Evolutionary conservation across 2,797 vertebrate species (phyloP).

Genomic region (Buceros bicornis): DNA sequence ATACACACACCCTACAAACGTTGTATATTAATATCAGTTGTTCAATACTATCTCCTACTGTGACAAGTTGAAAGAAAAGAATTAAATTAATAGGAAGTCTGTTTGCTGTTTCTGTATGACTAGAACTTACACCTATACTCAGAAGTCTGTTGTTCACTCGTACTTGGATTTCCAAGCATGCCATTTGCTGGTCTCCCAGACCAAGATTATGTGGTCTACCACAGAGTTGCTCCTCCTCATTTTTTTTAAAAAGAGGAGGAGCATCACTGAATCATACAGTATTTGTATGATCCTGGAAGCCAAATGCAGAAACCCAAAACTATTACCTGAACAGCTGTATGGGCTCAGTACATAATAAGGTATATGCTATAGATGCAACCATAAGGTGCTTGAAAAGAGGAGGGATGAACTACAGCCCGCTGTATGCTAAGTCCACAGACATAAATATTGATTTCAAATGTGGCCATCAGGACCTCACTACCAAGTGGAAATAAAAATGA

Average conservation of each 20-base stretch:
- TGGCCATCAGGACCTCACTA: not conserved
- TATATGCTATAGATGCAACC: not conserved
- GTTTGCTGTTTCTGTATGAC: not conserved
- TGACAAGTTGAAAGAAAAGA: not conserved
- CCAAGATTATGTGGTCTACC: conserved; percentile 23
- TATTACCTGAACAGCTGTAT: not conserved
- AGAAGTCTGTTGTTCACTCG: not conserved
- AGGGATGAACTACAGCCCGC: not conserved
- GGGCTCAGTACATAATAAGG: not conserved
- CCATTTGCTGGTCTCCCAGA: conserved; percentile 22
- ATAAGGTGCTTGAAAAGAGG: not conserved
- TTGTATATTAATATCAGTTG: not conserved
- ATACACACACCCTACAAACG: not conserved
- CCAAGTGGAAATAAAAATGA: not conserved
- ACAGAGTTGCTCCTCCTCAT: not conserved
- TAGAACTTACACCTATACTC: not conserved
- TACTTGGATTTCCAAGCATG: not conserved
- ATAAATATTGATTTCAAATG: conserved; percentile 30
- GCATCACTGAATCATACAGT: not conserved
- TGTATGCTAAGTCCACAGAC: not conserved
- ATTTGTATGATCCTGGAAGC: not conserved
- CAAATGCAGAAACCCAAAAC: conserved; percentile 24
- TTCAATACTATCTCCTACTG: not conserved
- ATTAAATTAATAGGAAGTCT: not conserved
- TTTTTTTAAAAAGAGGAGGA: not conserved